phyloP scores from a whole-genome alignment of 2,888 invertebrate genomes.

The Scaptodrosophila latifasciaeformis region DNA sequence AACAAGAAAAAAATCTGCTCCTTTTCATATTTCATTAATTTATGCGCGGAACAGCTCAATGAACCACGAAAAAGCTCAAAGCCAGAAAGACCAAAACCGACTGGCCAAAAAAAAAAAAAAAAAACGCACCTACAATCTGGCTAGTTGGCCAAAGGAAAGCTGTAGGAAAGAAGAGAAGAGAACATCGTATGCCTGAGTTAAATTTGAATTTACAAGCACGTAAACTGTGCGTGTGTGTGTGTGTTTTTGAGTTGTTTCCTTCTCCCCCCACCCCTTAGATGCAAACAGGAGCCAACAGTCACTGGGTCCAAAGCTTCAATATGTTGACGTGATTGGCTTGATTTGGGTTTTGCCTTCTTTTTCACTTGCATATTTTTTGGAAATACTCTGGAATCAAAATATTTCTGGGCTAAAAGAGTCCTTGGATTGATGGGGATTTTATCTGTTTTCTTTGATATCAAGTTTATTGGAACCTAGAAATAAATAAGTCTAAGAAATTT shows the following conservation, averaged over 20 bases:
- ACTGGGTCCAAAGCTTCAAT: neutral
- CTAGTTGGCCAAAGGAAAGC: constrained; percentile 29
- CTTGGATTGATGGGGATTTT: too few species aligned
- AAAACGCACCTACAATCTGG: constrained; percentile 13
- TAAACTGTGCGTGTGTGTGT: constrained; percentile 39
- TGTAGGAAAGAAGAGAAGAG: constrained; percentile 24
- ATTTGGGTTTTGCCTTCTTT: constrained; percentile 46
- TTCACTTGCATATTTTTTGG: too few species aligned
- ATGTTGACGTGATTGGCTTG: constrained; percentile 64
- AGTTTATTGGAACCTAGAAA: too few species aligned
- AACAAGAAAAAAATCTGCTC: constrained; percentile 37
- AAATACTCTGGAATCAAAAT: too few species aligned
- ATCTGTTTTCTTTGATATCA: too few species aligned
- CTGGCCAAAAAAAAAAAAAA: neutral
- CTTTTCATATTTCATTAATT: constrained; percentile 72
- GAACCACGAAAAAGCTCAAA: constrained; percentile 62
- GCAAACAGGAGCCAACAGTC: neutral
- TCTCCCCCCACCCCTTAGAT: neutral
- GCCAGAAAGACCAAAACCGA: constrained; percentile 33
- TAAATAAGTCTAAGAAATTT: too few species aligned
- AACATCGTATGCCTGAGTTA: constrained; percentile 4
- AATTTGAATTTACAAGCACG: constrained; percentile 71
- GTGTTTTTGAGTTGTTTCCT: constrained; percentile 4
- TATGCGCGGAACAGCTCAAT: constrained; percentile 69
- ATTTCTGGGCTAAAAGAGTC: too few species aligned